These are phyloP conservation scores for Amphipoea oculea DNA, from an alignment of 2,888 invertebrate genomes.

Conservation along the genomic window DNA sequence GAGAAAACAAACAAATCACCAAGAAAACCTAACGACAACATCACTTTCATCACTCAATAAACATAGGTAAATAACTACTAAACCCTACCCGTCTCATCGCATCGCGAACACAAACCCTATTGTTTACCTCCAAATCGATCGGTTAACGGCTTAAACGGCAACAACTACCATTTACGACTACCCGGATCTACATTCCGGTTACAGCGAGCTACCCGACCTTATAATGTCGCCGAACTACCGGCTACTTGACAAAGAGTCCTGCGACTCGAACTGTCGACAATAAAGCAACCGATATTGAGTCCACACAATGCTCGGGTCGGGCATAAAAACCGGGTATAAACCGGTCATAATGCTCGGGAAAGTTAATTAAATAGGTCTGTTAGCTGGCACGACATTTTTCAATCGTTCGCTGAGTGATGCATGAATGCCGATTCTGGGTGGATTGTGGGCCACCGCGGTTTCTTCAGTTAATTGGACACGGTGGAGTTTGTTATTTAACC, in stretches of 20 bases:
- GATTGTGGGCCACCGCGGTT: slow-evolving; percentile 33
- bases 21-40: slow-evolving; percentile 34
- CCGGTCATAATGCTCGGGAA: slow-evolving; percentile 81
- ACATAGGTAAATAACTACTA: slow-evolving; percentile 48
- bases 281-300: slow-evolving; percentile 86
- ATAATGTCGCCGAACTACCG: slow-evolving; percentile 53
- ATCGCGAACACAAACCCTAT: slow-evolving; percentile 57
- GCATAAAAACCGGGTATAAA: slow-evolving; percentile 83
- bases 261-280: slow-evolving; percentile 74
- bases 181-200: slow-evolving; percentile 61
- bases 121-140: slow-evolving; percentile 64
- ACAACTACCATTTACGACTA: slow-evolving; percentile 57
- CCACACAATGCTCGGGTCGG: slow-evolving; percentile 82
- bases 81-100: slow-evolving; percentile 34
- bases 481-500: background rate
- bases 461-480: slow-evolving; percentile 55
- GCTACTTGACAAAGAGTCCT: slow-evolving; percentile 78
- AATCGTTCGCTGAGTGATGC: slow-evolving; percentile 76
- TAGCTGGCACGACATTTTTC: slow-evolving; percentile 80
- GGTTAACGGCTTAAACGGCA: slow-evolving; percentile 63
- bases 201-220: slow-evolving; percentile 55
- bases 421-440: slow-evolving; percentile 50
- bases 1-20: slow-evolving; percentile 29
- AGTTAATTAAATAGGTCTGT: slow-evolving; percentile 86
- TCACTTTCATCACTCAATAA: slow-evolving; percentile 47